Base-by-base conservation (phyloP, 1,140 invertebrate species). In the Scaptomyza hsui region DNA sequence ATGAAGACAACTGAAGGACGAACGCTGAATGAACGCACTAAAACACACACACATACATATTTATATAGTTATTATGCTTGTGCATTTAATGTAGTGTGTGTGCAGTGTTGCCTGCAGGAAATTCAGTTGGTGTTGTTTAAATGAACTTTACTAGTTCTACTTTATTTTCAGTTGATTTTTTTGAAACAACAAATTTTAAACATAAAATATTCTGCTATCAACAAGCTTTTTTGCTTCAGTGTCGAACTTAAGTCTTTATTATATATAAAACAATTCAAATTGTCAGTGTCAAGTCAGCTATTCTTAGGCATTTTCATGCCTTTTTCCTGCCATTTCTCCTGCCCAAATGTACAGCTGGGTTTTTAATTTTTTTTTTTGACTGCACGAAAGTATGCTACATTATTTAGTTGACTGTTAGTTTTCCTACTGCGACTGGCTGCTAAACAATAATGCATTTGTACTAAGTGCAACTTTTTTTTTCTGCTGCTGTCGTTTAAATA, bases 401-500 rank as follows among this genome's bases (percentile, higher is more conserved):
- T 60, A 56, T 72, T 59, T 59, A 44, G 19, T 37, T 55, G 6
- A 15, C 12, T 47, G 18, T 6, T 10, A 64, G 29, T 21, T 42
- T 32, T 9, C 26, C 42, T 41, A 13, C 41, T 55, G 41, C 29
- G 16, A 52, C 37, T 55, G 42, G 37, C 53, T 15, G 13, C 44
- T 48, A 67, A 71, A 75, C 75, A 79, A 85, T 83, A 79, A 77
- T 56, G 53, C 78, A 79, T 78, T 79, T 37, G 65, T 60, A n/a
- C n/a, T n/a, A 71, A 68, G 72, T 41, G 72, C 37, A 75, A 69
- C 57, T 56, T 65, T 73, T 70, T 41, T 29, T 26, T 4, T 6
- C 26, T 29, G 7, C 26, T 29, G 24, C 42, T 76, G 55, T 53
- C 55, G 64, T 64, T 85, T 80, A 79, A 85, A 85, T 85, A 86